These are phyloP conservation scores for Epinephelus moara DNA, from an alignment of 2,113 vertebrate species.

Conservation along the genomic window DNA sequence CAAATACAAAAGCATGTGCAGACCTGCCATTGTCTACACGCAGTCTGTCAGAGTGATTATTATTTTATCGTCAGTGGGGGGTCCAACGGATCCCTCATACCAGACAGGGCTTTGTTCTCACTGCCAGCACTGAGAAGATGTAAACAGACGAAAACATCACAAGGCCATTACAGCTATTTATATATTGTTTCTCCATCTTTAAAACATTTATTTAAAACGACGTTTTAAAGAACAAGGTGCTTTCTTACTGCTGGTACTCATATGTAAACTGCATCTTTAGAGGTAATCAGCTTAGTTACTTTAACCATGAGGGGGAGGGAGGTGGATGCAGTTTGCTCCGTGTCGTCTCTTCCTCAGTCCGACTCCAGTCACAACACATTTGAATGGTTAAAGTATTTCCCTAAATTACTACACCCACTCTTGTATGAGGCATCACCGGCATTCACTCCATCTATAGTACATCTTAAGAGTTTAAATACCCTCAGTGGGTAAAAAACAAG, in stretches of 20 bases:
- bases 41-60: slow-evolving; percentile 59
- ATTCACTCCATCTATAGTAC: background rate
- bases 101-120: slow-evolving; percentile 75
- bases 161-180: background rate
- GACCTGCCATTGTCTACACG: slow-evolving; percentile 58
- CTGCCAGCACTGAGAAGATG: slow-evolving; percentile 19
- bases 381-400: slow-evolving; percentile 45
- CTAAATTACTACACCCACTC: slow-evolving; percentile 33
- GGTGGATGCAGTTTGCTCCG: background rate
- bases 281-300: slow-evolving; percentile 37
- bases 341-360: background rate
- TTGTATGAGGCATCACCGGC: background rate
- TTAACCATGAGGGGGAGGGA: background rate
- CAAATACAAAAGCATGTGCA: slow-evolving; percentile 46
- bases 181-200: background rate
- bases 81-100: slow-evolving; percentile 69
- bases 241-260: background rate
- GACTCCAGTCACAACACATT: slow-evolving; percentile 34
- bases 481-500: background rate
- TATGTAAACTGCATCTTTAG: slow-evolving; percentile 3
- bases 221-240: background rate
- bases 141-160: slow-evolving; percentile 22
- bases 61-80: slow-evolving; percentile 71
- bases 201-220: background rate
- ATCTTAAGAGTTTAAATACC: slow-evolving; percentile 1